phyloP scores from a whole-genome alignment of 1,140 invertebrate species.

The Drosophila rhopaloa region DNA sequence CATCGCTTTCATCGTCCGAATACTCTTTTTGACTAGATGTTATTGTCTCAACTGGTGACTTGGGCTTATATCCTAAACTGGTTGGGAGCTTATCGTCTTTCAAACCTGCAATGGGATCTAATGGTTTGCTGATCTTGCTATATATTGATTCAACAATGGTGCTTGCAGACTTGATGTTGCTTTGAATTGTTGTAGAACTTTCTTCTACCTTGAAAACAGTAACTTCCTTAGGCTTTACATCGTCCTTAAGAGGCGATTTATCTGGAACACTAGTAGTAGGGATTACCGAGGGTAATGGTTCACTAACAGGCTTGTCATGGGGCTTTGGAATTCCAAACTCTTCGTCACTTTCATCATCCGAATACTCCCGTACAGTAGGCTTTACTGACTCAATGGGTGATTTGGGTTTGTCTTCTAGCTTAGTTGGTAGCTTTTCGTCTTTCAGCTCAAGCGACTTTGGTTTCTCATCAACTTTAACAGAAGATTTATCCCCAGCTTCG shows the following conservation, averaged over 20 bases:
- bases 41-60: no score
- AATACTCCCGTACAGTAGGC: constrained; percentile 6
- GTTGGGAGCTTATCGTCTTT: constrained; percentile 1
- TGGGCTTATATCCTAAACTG: no score
- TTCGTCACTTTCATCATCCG: constrained; percentile 38
- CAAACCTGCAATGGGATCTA: not conserved
- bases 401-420: not conserved
- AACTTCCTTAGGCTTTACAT: not conserved
- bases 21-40: no score
- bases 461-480: not conserved
- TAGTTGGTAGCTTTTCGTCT: not conserved
- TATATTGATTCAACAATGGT: not conserved
- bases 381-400: not conserved
- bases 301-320: constrained; percentile 5
- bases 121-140: not conserved
- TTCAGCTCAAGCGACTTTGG: not conserved
- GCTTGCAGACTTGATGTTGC: not conserved
- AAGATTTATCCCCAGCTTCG: not conserved
- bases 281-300: not conserved
- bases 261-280: not conserved
- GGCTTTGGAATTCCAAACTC: constrained; percentile 19
- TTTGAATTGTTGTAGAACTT: not conserved
- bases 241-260: constrained; percentile 8
- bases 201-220: not conserved
- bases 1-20: no score